These are phyloP conservation scores for Gymnocephalus cernua DNA, from an alignment of 2,113 vertebrate genomes.

Conservation along the genomic window DNA sequence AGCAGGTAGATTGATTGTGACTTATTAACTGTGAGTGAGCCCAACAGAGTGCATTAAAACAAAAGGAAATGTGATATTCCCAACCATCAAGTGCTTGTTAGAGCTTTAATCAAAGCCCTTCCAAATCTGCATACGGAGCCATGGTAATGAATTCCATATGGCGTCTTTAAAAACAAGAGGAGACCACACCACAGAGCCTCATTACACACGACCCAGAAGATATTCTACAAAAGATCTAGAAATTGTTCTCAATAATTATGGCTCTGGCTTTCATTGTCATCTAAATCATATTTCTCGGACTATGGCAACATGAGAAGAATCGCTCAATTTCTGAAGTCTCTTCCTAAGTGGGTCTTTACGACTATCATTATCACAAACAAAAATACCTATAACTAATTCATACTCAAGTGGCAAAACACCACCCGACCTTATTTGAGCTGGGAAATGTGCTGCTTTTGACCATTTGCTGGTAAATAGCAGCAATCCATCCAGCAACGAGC, in stretches of 20 bases:
- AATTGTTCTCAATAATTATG: conserved; percentile 61
- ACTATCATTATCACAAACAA: conserved; percentile 66
- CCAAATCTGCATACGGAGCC: conserved; percentile 78
- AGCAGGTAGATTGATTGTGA: conserved; percentile 85
- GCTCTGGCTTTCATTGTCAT: conserved; percentile 56
- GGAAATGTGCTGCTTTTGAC: conserved; percentile 50
- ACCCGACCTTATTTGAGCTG: conserved; percentile 55
- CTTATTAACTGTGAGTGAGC: conserved; percentile 84
- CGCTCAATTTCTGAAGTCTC: conserved; percentile 48
- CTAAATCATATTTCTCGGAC: conserved; percentile 61
- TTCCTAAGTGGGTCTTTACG: conserved; percentile 47
- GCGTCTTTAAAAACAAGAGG: conserved; percentile 74
- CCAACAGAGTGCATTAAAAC: conserved; percentile 84
- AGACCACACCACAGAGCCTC: conserved; percentile 54
- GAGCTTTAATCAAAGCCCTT: conserved; percentile 83
- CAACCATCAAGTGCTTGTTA: conserved; percentile 83
- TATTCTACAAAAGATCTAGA: conserved; percentile 65
- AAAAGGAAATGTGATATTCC: conserved; percentile 85
- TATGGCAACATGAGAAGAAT: conserved; percentile 28
- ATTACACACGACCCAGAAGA: conserved; percentile 63
- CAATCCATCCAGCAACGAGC: conserved; percentile 26
- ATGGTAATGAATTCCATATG: conserved; percentile 81
- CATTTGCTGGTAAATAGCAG: conserved; percentile 62
- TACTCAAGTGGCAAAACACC: conserved; percentile 46
- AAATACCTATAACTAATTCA: conserved; percentile 60